A percentile compares a stretch with the other conserved stretches of the same genome.
Conservation (phyloP, 2,888 invertebrate species). For the Hirtodrosophila confusa region DNA sequence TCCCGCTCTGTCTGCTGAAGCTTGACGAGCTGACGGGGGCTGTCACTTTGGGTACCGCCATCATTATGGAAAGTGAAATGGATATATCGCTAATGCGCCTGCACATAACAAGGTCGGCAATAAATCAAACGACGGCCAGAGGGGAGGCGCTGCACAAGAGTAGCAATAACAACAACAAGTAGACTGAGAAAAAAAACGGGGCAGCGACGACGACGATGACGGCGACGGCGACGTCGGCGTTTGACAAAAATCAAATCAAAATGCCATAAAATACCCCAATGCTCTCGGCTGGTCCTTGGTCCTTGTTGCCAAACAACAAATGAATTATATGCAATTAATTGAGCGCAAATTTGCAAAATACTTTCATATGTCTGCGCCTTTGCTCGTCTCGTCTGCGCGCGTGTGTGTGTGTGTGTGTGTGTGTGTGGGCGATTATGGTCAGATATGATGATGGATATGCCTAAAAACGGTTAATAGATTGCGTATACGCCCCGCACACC, state of each 20-base stretch:
- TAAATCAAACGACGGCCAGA: slow-evolving; percentile 80
- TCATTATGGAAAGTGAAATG: slow-evolving; percentile 84
- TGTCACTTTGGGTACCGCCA: slow-evolving; percentile 68
- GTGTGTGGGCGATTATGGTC: slow-evolving; percentile 47
- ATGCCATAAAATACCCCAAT: slow-evolving; percentile 78
- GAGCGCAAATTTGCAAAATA: slow-evolving; percentile 81
- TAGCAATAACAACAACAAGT: slow-evolving; percentile 12
- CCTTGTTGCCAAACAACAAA: slow-evolving; percentile 64
- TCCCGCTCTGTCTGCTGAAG: slow-evolving; percentile 61
- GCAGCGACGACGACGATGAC: slow-evolving; percentile 24
- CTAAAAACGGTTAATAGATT: slow-evolving; percentile 46
- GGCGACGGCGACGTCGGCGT: slow-evolving; percentile 38
- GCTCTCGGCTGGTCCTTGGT: slow-evolving; percentile 13
- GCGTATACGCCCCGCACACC: slow-evolving; percentile 54
- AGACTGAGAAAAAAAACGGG: slow-evolving; percentile 33
- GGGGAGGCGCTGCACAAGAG: slow-evolving; percentile 36
- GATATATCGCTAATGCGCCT: slow-evolving; percentile 83
- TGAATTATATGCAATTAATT: slow-evolving; percentile 83
- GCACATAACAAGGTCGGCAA: slow-evolving; percentile 84
- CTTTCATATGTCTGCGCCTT: slow-evolving; percentile 67
- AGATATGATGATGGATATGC: slow-evolving; percentile 71
- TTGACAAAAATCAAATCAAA: slow-evolving; percentile 81
- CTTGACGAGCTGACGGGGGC: slow-evolving; percentile 59
- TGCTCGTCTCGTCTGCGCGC: slow-evolving; percentile 3
- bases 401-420: slow-evolving; percentile 25